Base-by-base conservation (phyloP, 2,113 vertebrate species). In the Callochromis pleurospilus region DNA sequence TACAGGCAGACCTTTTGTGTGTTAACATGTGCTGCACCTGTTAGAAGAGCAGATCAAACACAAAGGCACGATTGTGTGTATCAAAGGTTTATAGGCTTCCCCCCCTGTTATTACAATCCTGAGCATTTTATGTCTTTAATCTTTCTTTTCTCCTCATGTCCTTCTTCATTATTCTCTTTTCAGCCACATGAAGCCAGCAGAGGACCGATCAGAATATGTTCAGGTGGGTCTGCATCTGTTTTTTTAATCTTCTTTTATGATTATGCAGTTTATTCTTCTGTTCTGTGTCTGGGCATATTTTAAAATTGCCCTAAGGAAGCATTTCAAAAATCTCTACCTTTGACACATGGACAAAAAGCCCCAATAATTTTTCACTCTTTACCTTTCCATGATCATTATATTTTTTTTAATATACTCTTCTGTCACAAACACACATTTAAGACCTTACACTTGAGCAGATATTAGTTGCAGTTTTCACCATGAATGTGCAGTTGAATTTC, bases 11-110 rank as follows among this genome's bases (percentile, higher is more conserved):
- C 54, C 80, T 79, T 84, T 80, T 42, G 12, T 68, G 77, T 51
- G 26, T 9, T 60, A 79, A 55, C 29, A 80, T 53, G 73, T 33
- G 45, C 21, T 36, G 21, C 62, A 91, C 89, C 86, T 93, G 89
- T 93, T 92, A 79, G 47, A 56, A 82, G 36, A 82, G n/a, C 55
- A 75, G 53, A 90, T 91, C 86, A 89, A 91, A 93, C 65, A 88
- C 45, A 62, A 53, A 73, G 40, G 11, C 4, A 9, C 12, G 83
- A 9, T 9, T 10, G 10, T 85, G 26, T 81, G 87, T 42, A 85
- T 88, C 31, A 86, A 45, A 80, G 15, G 38, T 68, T 55, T 83
- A 80, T 15, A 31, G 26, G 3, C 31, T 15, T 56, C 56, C 60
- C 47, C 55, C 10, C 9, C 33, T 62, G 53, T 49, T 82, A 19